phyloP scores from a whole-genome alignment of 2,888 invertebrate species.

The Cantharis lateralis region DNA sequence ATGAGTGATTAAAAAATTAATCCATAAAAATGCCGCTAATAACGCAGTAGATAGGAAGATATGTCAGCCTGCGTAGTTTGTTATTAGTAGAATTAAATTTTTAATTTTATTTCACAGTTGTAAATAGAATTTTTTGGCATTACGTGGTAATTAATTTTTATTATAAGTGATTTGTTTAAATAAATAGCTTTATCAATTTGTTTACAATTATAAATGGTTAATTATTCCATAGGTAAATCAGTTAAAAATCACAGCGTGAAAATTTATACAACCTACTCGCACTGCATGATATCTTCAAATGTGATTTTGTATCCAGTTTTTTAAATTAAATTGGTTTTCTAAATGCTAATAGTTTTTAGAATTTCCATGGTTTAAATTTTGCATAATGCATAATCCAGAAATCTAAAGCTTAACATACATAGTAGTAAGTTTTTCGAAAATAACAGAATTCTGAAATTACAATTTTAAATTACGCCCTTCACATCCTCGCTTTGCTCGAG shows the following conservation, averaged over 20 bases:
- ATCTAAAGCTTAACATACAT: neutral
- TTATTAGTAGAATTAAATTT: neutral
- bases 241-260: conserved; percentile 24
- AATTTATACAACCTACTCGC: conserved; percentile 25
- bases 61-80: neutral
- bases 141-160: neutral
- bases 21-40: conserved; percentile 4
- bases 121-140: neutral
- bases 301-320: neutral
- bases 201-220: conserved; percentile 1
- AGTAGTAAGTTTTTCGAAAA: no score
- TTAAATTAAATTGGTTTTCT: neutral
- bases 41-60: neutral
- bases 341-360: neutral
- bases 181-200: neutral
- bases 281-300: conserved; percentile 19
- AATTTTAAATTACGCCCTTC: no score
- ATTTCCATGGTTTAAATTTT: neutral
- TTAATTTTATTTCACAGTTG: neutral
- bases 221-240: conserved; percentile 4
- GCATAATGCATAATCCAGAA: neutral
- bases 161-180: neutral
- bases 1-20: neutral
- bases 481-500: no score
- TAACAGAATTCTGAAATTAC: no score